Conservation (phyloP, 2,113 vertebrate genomes). For the Ammodramus savannarum region DNA sequence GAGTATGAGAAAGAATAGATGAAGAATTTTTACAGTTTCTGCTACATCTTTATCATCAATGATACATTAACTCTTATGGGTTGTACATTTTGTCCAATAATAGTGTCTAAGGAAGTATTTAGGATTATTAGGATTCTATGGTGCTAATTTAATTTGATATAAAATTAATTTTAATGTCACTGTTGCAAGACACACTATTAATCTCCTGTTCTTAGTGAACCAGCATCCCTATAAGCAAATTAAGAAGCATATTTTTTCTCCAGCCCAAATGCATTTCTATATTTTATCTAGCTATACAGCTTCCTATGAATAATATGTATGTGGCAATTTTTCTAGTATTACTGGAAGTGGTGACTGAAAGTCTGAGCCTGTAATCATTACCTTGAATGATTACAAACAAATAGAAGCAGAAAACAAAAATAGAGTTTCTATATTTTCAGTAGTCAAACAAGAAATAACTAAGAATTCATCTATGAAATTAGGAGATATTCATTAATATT, state of each 20-base stretch:
- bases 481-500: neutral
- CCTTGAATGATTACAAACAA: neutral
- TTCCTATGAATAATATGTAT: neutral
- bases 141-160: neutral
- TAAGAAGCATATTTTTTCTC: neutral
- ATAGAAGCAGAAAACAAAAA: neutral
- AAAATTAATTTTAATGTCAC: neutral
- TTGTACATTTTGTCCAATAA: neutral
- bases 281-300: neutral
- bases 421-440: neutral
- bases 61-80: neutral
- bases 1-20: neutral
- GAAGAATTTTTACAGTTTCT: neutral
- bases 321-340: neutral
- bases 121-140: neutral
- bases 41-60: neutral
- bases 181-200: neutral
- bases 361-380: neutral
- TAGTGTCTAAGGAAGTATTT: neutral
- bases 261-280: neutral
- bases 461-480: neutral
- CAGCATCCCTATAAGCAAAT: neutral
- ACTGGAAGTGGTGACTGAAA: neutral
- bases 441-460: neutral
- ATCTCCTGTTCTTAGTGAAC: neutral